A percentile compares a stretch with the other conserved stretches of the same genome.
Conservation (phyloP, 2,797 vertebrate species). For the Melanotaenia nigrans region DNA sequence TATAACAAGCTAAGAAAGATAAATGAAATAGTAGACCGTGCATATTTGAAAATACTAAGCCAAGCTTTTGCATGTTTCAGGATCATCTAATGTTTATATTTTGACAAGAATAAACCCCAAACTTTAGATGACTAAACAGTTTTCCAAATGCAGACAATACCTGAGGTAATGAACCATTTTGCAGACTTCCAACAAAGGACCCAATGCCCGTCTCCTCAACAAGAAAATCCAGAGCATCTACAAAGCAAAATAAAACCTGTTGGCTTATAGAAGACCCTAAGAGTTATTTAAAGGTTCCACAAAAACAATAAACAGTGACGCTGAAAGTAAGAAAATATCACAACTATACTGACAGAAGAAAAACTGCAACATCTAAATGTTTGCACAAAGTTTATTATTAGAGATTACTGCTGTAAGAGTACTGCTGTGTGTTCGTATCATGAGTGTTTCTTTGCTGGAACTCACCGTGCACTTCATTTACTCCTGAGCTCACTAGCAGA, state of each 20-base stretch:
- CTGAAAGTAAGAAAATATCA: background rate
- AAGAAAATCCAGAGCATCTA: slow-evolving; percentile 77
- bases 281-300: background rate
- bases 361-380: background rate
- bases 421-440: too few relatives aligned
- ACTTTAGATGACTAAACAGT: background rate
- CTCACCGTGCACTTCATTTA: slow-evolving; percentile 91
- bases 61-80: background rate
- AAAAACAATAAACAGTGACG: background rate
- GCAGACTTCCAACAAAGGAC: slow-evolving; percentile 63
- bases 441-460: background rate
- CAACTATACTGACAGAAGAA: background rate
- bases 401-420: background rate
- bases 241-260: slow-evolving; percentile 22
- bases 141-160: slow-evolving; percentile 49
- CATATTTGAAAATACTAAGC: background rate
- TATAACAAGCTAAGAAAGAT: background rate
- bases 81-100: background rate
- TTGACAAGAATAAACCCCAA: background rate
- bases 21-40: background rate
- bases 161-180: slow-evolving; percentile 67
- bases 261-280: background rate
- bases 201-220: slow-evolving; percentile 66
- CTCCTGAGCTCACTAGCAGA: slow-evolving; percentile 87
- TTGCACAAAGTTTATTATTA: background rate